Evolutionary conservation across 2,797 vertebrate genomes (phyloP), one percentile per base, ranked within the genome.

Genomic region (Cirrhinus mrigala): DNA sequence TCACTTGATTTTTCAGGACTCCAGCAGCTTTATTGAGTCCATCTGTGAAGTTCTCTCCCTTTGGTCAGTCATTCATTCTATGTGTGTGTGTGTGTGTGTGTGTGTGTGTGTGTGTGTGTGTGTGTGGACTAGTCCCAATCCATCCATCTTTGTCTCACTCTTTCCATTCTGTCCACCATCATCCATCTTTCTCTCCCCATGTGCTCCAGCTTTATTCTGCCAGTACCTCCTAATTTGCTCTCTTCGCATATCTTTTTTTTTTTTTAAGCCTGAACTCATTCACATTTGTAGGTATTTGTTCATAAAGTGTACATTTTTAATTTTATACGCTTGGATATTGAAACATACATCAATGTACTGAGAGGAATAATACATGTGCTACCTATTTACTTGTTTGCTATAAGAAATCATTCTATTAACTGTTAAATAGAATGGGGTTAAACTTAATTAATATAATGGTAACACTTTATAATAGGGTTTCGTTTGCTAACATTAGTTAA

Each of bases 81-180:
- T 83, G 64, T 66, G 48, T 90, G 83, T 92, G 87, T 14, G 3
- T 69, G 60, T 46, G 44, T 44, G 40, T 58, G 37, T 82, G 71
- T 68, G 58, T 90, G 85, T 92, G 87, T 16, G 4, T 70, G 62
- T 74, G 44, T 74, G 46, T 74, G 71, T 40, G 33, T 22, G 37
- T 70, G 69, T 48, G 22, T 88, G 85, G 89, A 70, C 81, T 84
- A 89, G 92, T 87, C 88, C 92, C 89, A 90, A 88, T 94, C 91
- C 93, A 94, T 94, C 93, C 92, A 94, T 95, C 94, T 94, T 89
- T 94, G 92, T 95, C 94, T 92, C 80, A 27, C 79, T 64, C 80
- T 68, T 70, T 75, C 85, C 89, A 90, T 87, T 89, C 88, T 88
- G 89, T 90, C 92, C 91, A 62, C 90, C 91, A 91, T 91, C 93